These are phyloP conservation scores for Cataglyphis livida DNA, from an alignment of 2,888 invertebrate genomes.

Conservation along the genomic window DNA sequence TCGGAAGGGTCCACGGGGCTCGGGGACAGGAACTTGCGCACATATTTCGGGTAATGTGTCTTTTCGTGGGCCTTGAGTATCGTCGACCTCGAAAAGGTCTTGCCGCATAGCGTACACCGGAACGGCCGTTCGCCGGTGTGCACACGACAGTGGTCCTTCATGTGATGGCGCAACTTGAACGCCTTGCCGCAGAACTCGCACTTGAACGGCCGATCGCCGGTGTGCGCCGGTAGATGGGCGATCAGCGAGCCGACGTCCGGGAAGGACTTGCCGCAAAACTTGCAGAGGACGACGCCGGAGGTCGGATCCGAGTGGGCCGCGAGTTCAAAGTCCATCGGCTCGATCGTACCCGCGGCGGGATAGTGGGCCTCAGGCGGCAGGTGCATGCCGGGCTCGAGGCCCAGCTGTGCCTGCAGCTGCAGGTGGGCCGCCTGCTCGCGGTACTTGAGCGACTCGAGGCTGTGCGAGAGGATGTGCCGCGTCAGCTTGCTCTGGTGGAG, in stretches of 20 bases:
- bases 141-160: slow-evolving; percentile 97
- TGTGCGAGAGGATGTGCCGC: slow-evolving; percentile 95
- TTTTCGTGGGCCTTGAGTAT: slow-evolving; percentile 97
- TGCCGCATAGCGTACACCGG: slow-evolving; percentile 95
- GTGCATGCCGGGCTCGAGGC: slow-evolving; percentile 84
- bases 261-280: slow-evolving; percentile 97
- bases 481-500: slow-evolving; percentile 96
- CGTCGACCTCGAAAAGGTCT: slow-evolving; percentile 96
- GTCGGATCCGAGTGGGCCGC: slow-evolving; percentile 89
- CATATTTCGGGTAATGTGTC: slow-evolving; percentile 96
- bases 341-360: slow-evolving; percentile 84
- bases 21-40: slow-evolving; percentile 95
- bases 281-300: slow-evolving; percentile 93
- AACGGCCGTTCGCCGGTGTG: slow-evolving; percentile 97
- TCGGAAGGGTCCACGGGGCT: slow-evolving; percentile 94
- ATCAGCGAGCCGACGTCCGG: slow-evolving; percentile 96
- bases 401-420: slow-evolving; percentile 86
- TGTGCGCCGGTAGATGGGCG: slow-evolving; percentile 95
- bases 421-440: slow-evolving; percentile 90
- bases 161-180: slow-evolving; percentile 96
- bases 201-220: slow-evolving; percentile 96
- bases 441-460: slow-evolving; percentile 94
- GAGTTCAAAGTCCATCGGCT: slow-evolving; percentile 88
- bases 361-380: slow-evolving; percentile 84
- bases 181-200: slow-evolving; percentile 98